Evolutionary conservation across 2,888 invertebrate species (phyloP).

Genomic region (Neoascia interrupta): DNA sequence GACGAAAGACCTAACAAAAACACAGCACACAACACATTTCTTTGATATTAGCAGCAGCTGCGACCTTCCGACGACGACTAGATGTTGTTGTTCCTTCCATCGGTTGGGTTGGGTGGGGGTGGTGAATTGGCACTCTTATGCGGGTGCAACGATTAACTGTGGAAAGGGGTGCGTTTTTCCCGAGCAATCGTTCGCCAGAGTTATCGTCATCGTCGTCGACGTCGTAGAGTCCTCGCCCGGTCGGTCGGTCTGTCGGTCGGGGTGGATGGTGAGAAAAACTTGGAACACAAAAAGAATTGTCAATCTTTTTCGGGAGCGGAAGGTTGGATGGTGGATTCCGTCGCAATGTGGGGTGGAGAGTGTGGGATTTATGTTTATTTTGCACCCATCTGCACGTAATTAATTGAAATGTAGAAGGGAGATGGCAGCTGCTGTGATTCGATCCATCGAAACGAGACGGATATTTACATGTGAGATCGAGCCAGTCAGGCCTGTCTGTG

Average conservation of each 20-base stretch:
- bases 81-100: background rate
- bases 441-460: slow-evolving; percentile 36
- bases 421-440: slow-evolving; percentile 59
- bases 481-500: slow-evolving; percentile 50
- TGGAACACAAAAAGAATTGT: slow-evolving; percentile 45
- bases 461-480: slow-evolving; percentile 58
- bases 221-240: background rate
- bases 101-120: slow-evolving; percentile 7
- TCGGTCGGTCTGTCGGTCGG: no score
- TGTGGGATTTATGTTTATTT: slow-evolving; percentile 57
- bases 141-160: slow-evolving; percentile 68
- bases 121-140: slow-evolving; percentile 67
- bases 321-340: background rate
- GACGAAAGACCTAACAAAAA: slow-evolving; percentile 60
- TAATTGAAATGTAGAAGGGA: slow-evolving; percentile 60
- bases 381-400: slow-evolving; percentile 69
- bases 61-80: slow-evolving; percentile 53
- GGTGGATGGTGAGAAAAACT: slow-evolving; percentile 23
- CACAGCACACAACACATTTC: slow-evolving; percentile 66
- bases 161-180: slow-evolving; percentile 44
- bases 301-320: slow-evolving; percentile 44
- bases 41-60: slow-evolving; percentile 69
- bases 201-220: slow-evolving; percentile 15
- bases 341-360: slow-evolving; percentile 22
- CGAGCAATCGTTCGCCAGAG: slow-evolving; percentile 45